Conservation (phyloP, 2,797 vertebrate species). For the Acanthopagrus latus region DNA sequence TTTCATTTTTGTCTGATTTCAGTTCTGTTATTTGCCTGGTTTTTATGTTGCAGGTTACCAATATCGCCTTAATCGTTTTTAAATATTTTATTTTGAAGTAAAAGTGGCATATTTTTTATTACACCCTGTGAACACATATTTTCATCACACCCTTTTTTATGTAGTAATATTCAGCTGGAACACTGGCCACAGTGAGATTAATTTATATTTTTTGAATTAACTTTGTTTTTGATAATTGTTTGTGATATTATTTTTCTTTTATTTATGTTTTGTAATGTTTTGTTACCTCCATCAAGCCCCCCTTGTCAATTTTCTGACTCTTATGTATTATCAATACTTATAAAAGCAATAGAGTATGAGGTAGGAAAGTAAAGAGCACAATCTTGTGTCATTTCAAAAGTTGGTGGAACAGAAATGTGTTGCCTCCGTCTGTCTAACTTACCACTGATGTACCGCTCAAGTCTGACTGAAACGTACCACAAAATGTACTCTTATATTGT, state of each 20-base stretch:
- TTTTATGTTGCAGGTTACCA: slow-evolving; percentile 86
- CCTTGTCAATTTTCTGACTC: slow-evolving; percentile 66
- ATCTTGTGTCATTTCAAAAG: slow-evolving; percentile 83
- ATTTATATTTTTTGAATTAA: slow-evolving; percentile 79
- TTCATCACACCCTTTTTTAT: slow-evolving; percentile 68
- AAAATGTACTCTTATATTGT: slow-evolving; percentile 27
- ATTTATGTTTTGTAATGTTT: slow-evolving; percentile 67
- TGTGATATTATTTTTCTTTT: slow-evolving; percentile 69
- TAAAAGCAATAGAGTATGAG: slow-evolving; percentile 94
- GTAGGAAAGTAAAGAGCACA: slow-evolving; percentile 91
- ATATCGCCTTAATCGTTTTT: slow-evolving; percentile 93
- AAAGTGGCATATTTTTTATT: slow-evolving; percentile 86
- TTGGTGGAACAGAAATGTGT: slow-evolving; percentile 86
- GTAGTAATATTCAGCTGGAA: slow-evolving; percentile 69
- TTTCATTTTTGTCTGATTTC: slow-evolving; percentile 40
- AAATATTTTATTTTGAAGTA: slow-evolving; percentile 86
- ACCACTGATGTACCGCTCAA: slow-evolving; percentile 59
- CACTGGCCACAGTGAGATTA: slow-evolving; percentile 76
- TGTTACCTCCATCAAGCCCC: slow-evolving; percentile 62
- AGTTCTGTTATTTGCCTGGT: slow-evolving; percentile 69
- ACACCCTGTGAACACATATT: slow-evolving; percentile 59
- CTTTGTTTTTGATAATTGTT: slow-evolving; percentile 76
- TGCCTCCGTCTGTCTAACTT: slow-evolving; percentile 87
- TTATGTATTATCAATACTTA: slow-evolving; percentile 81
- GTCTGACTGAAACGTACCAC: slow-evolving; percentile 53